These are phyloP conservation scores for Alfaro cultratus DNA, from an alignment of 2,797 vertebrate genomes.

Conservation along the genomic window DNA sequence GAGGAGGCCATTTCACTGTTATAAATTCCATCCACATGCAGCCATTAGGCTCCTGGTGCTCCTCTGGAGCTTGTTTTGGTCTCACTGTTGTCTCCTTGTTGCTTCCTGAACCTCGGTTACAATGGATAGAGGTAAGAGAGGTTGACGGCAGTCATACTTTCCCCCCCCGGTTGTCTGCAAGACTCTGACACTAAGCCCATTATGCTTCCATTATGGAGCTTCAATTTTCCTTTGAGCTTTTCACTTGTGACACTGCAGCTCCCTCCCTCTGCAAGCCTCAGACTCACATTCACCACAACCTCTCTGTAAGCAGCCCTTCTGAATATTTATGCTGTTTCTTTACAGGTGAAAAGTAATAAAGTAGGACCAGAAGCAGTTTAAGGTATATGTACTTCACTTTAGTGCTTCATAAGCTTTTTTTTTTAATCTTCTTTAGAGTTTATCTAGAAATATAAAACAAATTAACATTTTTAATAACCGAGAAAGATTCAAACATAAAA, in stretches of 20 bases:
- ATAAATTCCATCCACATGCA: constrained; percentile 71
- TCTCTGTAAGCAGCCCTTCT: constrained; percentile 44
- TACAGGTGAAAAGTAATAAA: constrained; percentile 55
- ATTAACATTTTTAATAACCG: constrained; percentile 7
- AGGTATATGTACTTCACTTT: constrained; percentile 28
- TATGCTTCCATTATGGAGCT: constrained; percentile 85
- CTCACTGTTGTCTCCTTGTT: constrained; percentile 66
- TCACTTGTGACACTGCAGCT: constrained; percentile 81
- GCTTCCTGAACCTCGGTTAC: constrained; percentile 73
- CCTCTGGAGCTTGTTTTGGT: constrained; percentile 76
- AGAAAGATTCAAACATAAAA: not conserved
- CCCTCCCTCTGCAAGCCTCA: constrained; percentile 70
- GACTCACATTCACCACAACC: constrained; percentile 43
- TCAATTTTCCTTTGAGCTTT: constrained; percentile 82
- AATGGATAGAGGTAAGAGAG: constrained; percentile 70
- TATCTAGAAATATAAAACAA: constrained; percentile 3
- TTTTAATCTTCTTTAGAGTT: constrained; percentile 18
- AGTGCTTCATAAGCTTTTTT: constrained; percentile 11
- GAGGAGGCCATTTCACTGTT: constrained; percentile 55
- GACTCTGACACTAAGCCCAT: constrained; percentile 86
- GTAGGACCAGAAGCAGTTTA: constrained; percentile 32
- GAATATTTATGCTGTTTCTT: constrained; percentile 72
- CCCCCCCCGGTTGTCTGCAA: constrained; percentile 71
- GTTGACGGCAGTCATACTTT: constrained; percentile 71
- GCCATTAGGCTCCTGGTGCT: constrained; percentile 72